A percentile compares a stretch with the other conserved stretches of the same genome.
phyloP scores from a whole-genome alignment of 2,888 invertebrate species.

The Temnothorax rugatulus region DNA sequence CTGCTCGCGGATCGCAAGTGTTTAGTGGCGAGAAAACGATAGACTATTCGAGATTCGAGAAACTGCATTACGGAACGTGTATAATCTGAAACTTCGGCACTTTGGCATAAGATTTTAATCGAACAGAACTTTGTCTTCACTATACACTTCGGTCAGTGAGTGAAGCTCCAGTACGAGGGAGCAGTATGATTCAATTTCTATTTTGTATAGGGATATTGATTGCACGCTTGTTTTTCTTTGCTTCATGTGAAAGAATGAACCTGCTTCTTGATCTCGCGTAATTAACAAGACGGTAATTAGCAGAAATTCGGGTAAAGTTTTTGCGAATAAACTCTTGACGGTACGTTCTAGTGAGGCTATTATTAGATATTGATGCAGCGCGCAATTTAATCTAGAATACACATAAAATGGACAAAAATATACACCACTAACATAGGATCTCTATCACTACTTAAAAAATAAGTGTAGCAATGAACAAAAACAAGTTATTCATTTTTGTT shows the following conservation, averaged over 20 bases:
- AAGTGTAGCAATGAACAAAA: neutral
- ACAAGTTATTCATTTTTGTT: neutral
- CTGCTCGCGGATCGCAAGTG: constrained; percentile 7
- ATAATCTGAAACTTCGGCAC: constrained; percentile 27
- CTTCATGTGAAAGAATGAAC: neutral
- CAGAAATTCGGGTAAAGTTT: neutral
- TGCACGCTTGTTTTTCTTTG: neutral
- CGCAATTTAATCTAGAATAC: neutral
- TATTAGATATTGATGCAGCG: constrained; percentile 23
- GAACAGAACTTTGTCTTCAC: neutral
- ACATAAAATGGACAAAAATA: neutral
- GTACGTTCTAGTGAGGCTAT: neutral
- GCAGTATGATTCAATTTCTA: neutral
- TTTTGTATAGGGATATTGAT: neutral
- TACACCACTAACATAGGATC: neutral
- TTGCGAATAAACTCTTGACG: neutral
- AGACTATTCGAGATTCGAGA: constrained; percentile 36
- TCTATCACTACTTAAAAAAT: neutral
- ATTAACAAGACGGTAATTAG: constrained; percentile 41
- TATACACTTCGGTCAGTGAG: neutral
- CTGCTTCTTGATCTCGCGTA: neutral
- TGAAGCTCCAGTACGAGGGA: neutral
- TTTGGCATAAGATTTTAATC: constrained; percentile 29
- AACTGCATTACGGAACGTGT: constrained; percentile 46
- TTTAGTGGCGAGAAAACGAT: neutral